These are phyloP conservation scores for Natrix natrix DNA, from an alignment of 2,797 vertebrate species.

Conservation along the genomic window DNA sequence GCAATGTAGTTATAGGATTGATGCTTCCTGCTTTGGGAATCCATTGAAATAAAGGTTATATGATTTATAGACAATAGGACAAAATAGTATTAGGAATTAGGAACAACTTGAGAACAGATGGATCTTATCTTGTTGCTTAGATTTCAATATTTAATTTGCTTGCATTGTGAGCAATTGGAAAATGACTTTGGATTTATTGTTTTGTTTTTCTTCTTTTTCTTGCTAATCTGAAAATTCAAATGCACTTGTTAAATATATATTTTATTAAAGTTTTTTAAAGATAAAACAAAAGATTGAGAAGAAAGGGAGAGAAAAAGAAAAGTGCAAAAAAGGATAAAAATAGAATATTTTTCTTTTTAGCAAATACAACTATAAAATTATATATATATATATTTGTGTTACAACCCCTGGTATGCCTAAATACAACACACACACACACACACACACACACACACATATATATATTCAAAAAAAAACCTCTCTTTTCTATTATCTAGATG, in stretches of 20 bases:
- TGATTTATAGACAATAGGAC: neutral
- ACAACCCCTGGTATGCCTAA: too few species aligned
- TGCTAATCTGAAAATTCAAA: neutral
- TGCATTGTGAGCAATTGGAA: constrained; percentile 28
- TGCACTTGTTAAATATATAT: neutral
- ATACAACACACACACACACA: too few species aligned
- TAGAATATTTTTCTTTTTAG: neutral
- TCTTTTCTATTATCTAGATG: neutral
- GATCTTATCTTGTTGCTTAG: constrained; percentile 47
- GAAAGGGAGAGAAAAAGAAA: too few species aligned
- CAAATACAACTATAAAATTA: neutral
- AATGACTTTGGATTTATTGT: neutral
- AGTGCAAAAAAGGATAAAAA: too few species aligned
- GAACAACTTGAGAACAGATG: constrained; percentile 49
- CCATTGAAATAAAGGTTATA: neutral
- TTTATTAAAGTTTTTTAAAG: too few species aligned
- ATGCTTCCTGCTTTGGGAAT: neutral
- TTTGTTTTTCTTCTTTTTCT: neutral
- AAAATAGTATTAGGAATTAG: neutral
- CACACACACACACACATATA: too few species aligned
- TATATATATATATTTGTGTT: too few species aligned
- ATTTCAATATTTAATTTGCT: constrained; percentile 46
- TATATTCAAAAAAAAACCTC: too few species aligned
- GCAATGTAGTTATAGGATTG: neutral
- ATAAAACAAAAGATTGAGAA: too few species aligned